phyloP scores from a whole-genome alignment of 2,797 vertebrate species.

The Tapera naevia region DNA sequence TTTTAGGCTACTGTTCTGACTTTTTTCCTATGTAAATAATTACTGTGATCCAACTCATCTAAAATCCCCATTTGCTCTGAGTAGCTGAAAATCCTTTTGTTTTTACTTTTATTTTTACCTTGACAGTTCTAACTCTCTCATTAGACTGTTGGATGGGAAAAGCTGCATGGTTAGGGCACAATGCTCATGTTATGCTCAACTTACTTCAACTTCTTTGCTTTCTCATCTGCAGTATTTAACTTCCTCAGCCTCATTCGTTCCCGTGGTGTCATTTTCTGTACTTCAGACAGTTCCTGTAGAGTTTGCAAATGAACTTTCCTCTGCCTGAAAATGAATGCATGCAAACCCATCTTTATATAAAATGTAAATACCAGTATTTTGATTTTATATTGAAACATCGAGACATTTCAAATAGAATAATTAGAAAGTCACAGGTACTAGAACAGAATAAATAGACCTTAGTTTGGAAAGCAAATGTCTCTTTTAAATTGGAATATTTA shows the following conservation, averaged over 20 bases:
- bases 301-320: constrained; percentile 84
- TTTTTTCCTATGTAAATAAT: neutral
- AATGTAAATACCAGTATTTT: constrained; percentile 39
- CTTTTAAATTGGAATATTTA: constrained; percentile 55
- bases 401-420: constrained; percentile 37
- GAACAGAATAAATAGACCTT: constrained; percentile 47
- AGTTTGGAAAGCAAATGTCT: constrained; percentile 49
- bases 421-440: constrained; percentile 24
- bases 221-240: constrained; percentile 80
- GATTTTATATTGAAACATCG: neutral
- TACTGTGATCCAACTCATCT: neutral
- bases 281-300: constrained; percentile 79
- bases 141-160: neutral
- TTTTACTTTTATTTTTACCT: neutral
- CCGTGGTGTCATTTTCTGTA: constrained; percentile 84
- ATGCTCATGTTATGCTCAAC: neutral
- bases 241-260: constrained; percentile 84
- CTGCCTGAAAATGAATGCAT: constrained; percentile 71
- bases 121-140: neutral
- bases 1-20: neutral
- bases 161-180: neutral
- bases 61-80: neutral
- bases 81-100: neutral
- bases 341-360: neutral
- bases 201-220: constrained; percentile 80